phyloP scores from a whole-genome alignment of 2,797 vertebrate species.

The Danio aesculapii region DNA sequence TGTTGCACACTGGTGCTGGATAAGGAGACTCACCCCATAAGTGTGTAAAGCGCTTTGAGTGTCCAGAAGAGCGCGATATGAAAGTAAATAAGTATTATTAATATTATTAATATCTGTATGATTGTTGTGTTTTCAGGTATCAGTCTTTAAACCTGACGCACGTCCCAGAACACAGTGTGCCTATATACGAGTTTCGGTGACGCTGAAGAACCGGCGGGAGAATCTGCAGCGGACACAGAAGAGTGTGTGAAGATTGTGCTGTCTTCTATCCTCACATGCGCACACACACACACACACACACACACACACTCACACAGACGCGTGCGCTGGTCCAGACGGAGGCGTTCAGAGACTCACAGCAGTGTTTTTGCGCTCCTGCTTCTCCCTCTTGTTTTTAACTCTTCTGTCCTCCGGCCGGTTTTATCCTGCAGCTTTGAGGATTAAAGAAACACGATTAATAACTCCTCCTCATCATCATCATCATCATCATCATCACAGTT shows the following conservation, averaged over 20 bases:
- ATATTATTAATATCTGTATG: no score
- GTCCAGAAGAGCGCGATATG: no score
- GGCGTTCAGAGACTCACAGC: conserved; percentile 54
- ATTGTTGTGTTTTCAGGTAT: conserved; percentile 83
- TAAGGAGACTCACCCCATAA: no score
- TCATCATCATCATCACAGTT: conserved; percentile 3
- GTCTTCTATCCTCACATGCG: conserved; percentile 36
- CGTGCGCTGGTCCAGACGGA: conserved; percentile 34
- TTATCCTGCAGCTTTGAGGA: conserved; percentile 41
- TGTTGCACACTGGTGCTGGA: no score
- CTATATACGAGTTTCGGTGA: conserved; percentile 99
- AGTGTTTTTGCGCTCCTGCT: conserved; percentile 24
- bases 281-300: no score
- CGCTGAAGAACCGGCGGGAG: conserved; percentile 62
- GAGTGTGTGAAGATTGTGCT: conserved; percentile 40
- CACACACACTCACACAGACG: no score
- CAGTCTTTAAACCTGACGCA: conserved; percentile 96
- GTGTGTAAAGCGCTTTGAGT: no score
- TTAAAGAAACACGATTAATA: conserved; percentile 10
- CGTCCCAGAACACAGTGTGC: conserved; percentile 91
- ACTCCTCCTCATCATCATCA: not conserved
- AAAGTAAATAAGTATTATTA: no score
- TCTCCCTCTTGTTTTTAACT: conserved; percentile 49
- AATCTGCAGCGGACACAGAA: conserved; percentile 49
- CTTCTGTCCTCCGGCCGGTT: conserved; percentile 36